phyloP scores from a whole-genome alignment of 2,888 invertebrate genomes.

The Rosalia funebris region DNA sequence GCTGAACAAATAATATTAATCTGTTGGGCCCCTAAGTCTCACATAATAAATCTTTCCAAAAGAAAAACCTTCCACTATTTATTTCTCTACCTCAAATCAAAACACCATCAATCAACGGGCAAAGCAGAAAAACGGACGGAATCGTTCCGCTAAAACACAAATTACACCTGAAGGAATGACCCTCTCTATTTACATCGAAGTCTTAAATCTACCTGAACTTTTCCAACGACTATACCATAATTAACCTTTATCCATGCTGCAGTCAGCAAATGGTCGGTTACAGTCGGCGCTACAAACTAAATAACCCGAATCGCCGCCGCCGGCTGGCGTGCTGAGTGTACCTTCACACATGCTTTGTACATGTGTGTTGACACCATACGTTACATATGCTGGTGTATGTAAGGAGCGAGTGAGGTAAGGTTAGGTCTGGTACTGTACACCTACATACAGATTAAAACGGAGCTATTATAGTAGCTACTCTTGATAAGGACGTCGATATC shows the following conservation, averaged over 20 bases:
- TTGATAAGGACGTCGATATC: conserved; percentile 58
- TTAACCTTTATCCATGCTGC: conserved; percentile 57
- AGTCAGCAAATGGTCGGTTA: conserved; percentile 54
- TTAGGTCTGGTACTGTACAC: conserved; percentile 58
- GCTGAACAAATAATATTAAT: not conserved
- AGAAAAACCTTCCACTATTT: conserved; percentile 17
- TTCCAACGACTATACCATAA: conserved; percentile 51
- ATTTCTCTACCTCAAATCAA: conserved; percentile 24
- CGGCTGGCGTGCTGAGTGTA: conserved; percentile 52
- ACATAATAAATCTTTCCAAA: not conserved
- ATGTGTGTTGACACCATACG: conserved; percentile 64
- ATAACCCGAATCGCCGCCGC: conserved; percentile 36
- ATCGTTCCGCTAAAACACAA: conserved; percentile 31
- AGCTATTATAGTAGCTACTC: conserved; percentile 63
- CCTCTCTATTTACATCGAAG: conserved; percentile 43
- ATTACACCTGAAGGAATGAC: conserved; percentile 32
- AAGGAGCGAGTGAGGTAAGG: conserved; percentile 60
- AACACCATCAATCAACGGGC: conserved; percentile 36
- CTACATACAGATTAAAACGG: conserved; percentile 61
- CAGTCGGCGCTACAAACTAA: conserved; percentile 49
- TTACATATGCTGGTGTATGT: conserved; percentile 63
- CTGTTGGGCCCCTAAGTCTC: not conserved
- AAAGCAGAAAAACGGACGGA: conserved; percentile 28
- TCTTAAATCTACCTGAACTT: conserved; percentile 50
- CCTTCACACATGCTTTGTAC: conserved; percentile 62